Evolutionary conservation across 1,140 invertebrate species (phyloP), one percentile per base, ranked within the genome.

Genomic region (Piezodorus guildinii): DNA sequence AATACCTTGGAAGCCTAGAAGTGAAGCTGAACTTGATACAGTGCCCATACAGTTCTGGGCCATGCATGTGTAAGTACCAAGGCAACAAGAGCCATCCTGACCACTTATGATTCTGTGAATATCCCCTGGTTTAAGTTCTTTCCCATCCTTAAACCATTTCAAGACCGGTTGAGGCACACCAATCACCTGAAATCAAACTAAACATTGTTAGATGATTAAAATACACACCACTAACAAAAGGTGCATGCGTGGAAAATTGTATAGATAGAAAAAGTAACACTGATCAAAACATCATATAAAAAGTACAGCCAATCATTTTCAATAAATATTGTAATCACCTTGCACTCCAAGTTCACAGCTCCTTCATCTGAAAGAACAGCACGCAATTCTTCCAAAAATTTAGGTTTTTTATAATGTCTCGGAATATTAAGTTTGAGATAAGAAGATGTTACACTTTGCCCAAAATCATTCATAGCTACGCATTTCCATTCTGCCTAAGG

Each of bases 11-110:
- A 93, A 91, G 16, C 90, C 90, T 27, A 92, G 77, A 14, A 94
- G 76, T 1, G 90, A 90, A 0, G 91, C 91, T 1, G 89, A 91
- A 73, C 90, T 92, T 23, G 86, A 85, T 0, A 91, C 87, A 17
- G 86, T 85, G 5, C 92, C 93, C 88, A 93, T 95, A 70, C 91
- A 94, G 73, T 95, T 95, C 65, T 82, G 81, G 0, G 92, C 92
- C 77, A 95, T 90, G 74, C 94, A 96, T 0, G 91, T 93, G 70
- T 96, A 96, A 1, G 89, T 92, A 23, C 94, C 94, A 43, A 94
- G 75, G 68, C 90, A 92, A 70, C 90, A 92, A 12, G 87, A 91
- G 1, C 90, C 90, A 75, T 90, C 89, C 75, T 90, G 86, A 0
- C 88, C 88, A 2, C 89, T 91, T 67, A 90, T 92, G 44, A 94